These are phyloP conservation scores for Myzus persicae DNA, from an alignment of 1,140 invertebrate genomes.

Conservation along the genomic window DNA sequence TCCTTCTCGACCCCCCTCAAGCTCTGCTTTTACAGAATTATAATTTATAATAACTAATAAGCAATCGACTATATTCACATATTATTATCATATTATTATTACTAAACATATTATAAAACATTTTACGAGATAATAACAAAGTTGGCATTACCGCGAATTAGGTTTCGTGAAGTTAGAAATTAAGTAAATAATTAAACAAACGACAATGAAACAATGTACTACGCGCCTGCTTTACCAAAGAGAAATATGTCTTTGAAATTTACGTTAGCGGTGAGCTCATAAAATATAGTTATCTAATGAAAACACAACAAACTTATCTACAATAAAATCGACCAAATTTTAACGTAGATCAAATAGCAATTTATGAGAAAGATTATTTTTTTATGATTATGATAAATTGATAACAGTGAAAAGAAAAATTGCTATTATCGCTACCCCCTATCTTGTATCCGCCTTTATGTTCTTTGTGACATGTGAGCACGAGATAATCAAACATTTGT, in stretches of 20 bases:
- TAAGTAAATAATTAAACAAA: not conserved
- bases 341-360: not conserved
- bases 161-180: not conserved
- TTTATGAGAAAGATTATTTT: not conserved
- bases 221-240: not conserved
- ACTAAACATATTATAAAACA: too few relatives aligned
- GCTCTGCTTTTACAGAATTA: not conserved
- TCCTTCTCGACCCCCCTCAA: too few relatives aligned
- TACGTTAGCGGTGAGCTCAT: not conserved
- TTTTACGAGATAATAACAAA: not conserved
- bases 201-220: not conserved
- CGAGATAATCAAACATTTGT: not conserved
- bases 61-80: not conserved
- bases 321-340: not conserved
- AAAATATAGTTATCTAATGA: not conserved
- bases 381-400: too few relatives aligned
- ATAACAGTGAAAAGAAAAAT: not conserved
- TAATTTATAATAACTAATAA: not conserved
- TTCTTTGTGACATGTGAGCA: not conserved
- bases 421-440: not conserved
- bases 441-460: not conserved
- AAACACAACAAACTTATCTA: not conserved
- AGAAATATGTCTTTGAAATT: not conserved
- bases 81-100: not conserved
- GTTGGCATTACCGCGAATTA: not conserved